Evolutionary conservation across 2,888 invertebrate genomes (phyloP).

Genomic region (Ferdinandea cuprea): DNA sequence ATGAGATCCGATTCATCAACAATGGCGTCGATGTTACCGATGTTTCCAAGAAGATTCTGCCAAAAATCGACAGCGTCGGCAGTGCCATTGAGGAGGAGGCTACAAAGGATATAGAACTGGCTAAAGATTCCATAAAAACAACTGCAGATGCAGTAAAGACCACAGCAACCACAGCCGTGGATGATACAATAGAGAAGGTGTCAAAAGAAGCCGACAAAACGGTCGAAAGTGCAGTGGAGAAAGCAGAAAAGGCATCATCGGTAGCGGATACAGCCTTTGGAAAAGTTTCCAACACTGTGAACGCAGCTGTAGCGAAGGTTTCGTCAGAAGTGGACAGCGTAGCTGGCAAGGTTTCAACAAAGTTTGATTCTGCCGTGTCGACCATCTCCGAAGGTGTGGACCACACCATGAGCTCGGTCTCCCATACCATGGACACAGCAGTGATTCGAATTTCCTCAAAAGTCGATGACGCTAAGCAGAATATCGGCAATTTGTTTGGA

Average conservation of each 20-base stretch:
- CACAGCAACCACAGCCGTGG: slow-evolving; percentile 51
- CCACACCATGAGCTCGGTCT: slow-evolving; percentile 50
- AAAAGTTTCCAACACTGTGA: slow-evolving; percentile 42
- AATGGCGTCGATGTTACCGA: slow-evolving; percentile 82
- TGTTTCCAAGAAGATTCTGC: slow-evolving; percentile 77
- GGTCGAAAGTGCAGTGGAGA: slow-evolving; percentile 64
- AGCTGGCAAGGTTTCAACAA: slow-evolving; percentile 38
- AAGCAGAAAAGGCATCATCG: slow-evolving; percentile 55
- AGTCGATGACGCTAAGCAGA: slow-evolving; percentile 66
- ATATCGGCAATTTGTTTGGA: slow-evolving; percentile 51
- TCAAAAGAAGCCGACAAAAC: slow-evolving; percentile 72
- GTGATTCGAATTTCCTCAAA: slow-evolving; percentile 47
- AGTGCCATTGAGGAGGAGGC: slow-evolving; percentile 75
- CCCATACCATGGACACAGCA: slow-evolving; percentile 45
- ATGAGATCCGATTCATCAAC: slow-evolving; percentile 82
- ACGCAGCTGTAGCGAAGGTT: slow-evolving; percentile 35
- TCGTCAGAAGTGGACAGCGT: slow-evolving; percentile 46
- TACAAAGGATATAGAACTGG: slow-evolving; percentile 51
- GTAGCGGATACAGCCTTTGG: slow-evolving; percentile 47
- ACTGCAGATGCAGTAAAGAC: not conserved
- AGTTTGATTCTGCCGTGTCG: slow-evolving; percentile 53
- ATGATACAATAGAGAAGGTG: slow-evolving; percentile 12
- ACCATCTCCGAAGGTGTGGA: slow-evolving; percentile 62
- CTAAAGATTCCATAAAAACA: slow-evolving; percentile 34
- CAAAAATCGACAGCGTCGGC: slow-evolving; percentile 71